Base-by-base conservation (phyloP, 2,113 vertebrate species). In the Rousettus leschenaultii region DNA sequence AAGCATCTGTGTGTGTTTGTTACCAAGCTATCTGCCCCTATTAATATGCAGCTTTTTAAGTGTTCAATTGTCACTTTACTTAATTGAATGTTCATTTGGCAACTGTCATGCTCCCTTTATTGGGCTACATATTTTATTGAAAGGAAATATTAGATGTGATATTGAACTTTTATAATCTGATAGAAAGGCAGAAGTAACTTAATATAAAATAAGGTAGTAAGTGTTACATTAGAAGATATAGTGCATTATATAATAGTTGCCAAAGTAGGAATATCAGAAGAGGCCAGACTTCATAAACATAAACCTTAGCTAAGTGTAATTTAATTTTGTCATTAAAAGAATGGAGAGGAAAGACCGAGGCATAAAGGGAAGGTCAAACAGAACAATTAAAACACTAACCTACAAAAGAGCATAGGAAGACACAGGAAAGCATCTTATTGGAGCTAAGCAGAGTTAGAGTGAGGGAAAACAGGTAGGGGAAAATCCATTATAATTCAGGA, bases 61-160 rank as follows among this genome's bases (percentile, higher is more conserved):
- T 65, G 15, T 70, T 83, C 68, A 61, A 0, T 73, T 79, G 19
- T 71, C 57, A 43, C 26, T 82, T 92, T 63, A 89, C 19, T 53
- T 85, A 95, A 68, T 35, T 78, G 57, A 86, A 84, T 92, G 51
- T 68, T 94, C 61, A n/a, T 57, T 89, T 63, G 63, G n/a, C 61
- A 89, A 61, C 57, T 38, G 6, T 75, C 74, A 74, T 85, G 22
- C 63, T 96, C 86, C 71, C 35, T 71, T 78, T 43, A 53, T 26
- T 78, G 8, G 86, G 48, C 21, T 21, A 40, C 15, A 38, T 8
- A 82, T 70, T 75, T 91, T 83, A 35, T 48, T 93, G 18, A 77
- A 93, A 80, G 70, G 1, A 90, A 85, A 59, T 53, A 5, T 53
- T 71, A 53, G 22, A 57, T 22, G 11, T 40, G 15, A 51, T 59